Evolutionary conservation across 1,140 invertebrate genomes (phyloP).

Genomic region (Drosophila guanche): DNA sequence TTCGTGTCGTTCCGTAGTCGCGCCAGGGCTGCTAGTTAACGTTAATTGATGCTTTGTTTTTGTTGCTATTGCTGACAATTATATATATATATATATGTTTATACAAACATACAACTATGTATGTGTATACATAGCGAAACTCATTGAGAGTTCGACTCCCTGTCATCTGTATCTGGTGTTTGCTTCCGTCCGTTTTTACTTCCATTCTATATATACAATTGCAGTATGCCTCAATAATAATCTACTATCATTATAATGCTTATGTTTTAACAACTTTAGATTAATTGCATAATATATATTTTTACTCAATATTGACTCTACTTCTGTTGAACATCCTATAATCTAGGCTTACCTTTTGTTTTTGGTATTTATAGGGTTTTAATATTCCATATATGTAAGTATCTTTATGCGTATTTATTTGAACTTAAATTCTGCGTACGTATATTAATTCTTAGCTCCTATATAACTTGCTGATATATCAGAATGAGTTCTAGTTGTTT

Average conservation of each 20-base stretch:
- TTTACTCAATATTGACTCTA: background rate
- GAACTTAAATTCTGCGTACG: background rate
- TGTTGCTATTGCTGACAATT: conserved; percentile 59
- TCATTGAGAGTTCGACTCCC: conserved; percentile 7
- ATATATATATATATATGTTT: conserved; percentile 6
- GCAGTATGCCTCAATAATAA: no score
- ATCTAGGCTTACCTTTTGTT: background rate
- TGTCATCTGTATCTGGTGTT: conserved; percentile 29
- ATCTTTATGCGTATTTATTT: background rate
- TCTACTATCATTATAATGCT: no score
- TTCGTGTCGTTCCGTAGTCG: conserved; percentile 27
- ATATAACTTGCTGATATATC: conserved; percentile 13
- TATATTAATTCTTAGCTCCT: background rate
- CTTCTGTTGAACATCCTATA: background rate
- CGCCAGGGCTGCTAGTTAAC: conserved; percentile 57
- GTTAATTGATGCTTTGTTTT: conserved; percentile 70
- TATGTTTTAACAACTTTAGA: conserved; percentile 35
- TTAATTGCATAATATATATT: conserved; percentile 37
- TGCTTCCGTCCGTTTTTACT: conserved; percentile 33
- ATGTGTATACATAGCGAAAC: background rate
- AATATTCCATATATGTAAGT: no score
- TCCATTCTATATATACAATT: conserved; percentile 7
- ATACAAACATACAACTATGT: background rate
- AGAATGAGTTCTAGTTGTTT: conserved; percentile 7
- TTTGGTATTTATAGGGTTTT: no score